These are phyloP conservation scores for Potamarius usumacintae DNA, from an alignment of 2,113 vertebrate genomes.

Conservation along the genomic window DNA sequence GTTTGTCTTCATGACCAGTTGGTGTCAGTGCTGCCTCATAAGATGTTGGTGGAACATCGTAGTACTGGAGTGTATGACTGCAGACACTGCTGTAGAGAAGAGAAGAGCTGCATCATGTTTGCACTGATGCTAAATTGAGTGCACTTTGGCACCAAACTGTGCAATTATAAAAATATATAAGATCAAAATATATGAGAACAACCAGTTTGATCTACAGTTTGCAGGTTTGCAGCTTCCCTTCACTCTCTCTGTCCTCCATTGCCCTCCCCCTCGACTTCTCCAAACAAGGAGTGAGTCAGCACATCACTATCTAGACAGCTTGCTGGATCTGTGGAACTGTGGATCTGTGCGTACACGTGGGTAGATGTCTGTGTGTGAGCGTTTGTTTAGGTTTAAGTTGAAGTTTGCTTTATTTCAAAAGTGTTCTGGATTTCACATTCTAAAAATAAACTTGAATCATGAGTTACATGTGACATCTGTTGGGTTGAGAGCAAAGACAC, in stretches of 20 bases:
- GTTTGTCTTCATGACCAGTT: constrained; percentile 39
- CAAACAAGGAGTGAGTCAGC: constrained; percentile 50
- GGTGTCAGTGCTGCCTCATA: constrained; percentile 38
- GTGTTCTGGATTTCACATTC: background rate
- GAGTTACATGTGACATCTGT: background rate
- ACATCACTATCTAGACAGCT: constrained; percentile 16
- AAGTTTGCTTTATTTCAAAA: background rate
- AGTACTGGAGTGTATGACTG: background rate
- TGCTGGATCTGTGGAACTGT: constrained; percentile 11
- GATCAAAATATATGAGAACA: background rate
- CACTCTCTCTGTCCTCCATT: background rate
- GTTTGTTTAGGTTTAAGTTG: background rate
- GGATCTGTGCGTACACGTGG: background rate
- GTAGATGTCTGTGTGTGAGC: constrained; percentile 9
- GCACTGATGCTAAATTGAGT: constrained; percentile 1
- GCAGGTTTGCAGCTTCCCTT: constrained; percentile 8
- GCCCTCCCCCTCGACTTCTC: background rate
- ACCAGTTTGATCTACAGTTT: background rate
- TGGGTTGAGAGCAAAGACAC: constrained; percentile 15
- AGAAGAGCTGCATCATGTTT: constrained; percentile 14
- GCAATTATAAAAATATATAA: background rate
- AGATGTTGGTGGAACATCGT: background rate
- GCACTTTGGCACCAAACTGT: background rate
- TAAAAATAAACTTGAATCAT: background rate
- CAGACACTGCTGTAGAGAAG: constrained; percentile 2